Percentiles rank a stretch among this genome's conserved stretches.
phyloP scores from a whole-genome alignment of 2,113 vertebrate species.

The Rissa tridactyla region DNA sequence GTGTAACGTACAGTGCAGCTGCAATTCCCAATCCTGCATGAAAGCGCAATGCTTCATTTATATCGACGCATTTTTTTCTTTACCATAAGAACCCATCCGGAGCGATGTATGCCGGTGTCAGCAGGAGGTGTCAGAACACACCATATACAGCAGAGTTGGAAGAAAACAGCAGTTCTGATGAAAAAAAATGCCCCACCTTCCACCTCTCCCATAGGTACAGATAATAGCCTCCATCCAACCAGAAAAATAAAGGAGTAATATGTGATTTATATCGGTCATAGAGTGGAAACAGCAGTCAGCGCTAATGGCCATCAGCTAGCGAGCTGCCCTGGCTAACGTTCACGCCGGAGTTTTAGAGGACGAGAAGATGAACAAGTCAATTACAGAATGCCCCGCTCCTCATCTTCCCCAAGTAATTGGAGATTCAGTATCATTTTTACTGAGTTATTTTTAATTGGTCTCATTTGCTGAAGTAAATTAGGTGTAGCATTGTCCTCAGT shows the following conservation, averaged over 20 bases:
- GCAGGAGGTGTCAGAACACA: not conserved
- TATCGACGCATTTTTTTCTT: not conserved
- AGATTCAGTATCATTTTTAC: slow-evolving; percentile 53
- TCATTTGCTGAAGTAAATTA: slow-evolving; percentile 74
- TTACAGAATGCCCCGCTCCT: slow-evolving; percentile 18
- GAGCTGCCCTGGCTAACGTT: not conserved
- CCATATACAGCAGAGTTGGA: not conserved
- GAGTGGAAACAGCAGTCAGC: not conserved
- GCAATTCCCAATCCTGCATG: not conserved
- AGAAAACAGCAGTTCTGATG: not conserved
- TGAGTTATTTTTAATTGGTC: slow-evolving; percentile 71
- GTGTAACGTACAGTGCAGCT: not conserved
- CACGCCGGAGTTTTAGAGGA: not conserved
- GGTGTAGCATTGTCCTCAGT: slow-evolving; percentile 61
- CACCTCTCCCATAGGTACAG: not conserved
- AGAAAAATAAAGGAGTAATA: not conserved
- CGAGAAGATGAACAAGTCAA: slow-evolving; percentile 45
- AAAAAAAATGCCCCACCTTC: not conserved
- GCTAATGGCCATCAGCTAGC: not conserved
- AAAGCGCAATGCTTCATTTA: not conserved
- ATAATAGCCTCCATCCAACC: not conserved
- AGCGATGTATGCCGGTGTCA: not conserved
- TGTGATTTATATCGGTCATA: not conserved
- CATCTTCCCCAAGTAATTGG: slow-evolving; percentile 54
- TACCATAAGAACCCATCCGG: not conserved